Conservation (phyloP, 2,888 invertebrate species). For the Rhodophaea formosa region DNA sequence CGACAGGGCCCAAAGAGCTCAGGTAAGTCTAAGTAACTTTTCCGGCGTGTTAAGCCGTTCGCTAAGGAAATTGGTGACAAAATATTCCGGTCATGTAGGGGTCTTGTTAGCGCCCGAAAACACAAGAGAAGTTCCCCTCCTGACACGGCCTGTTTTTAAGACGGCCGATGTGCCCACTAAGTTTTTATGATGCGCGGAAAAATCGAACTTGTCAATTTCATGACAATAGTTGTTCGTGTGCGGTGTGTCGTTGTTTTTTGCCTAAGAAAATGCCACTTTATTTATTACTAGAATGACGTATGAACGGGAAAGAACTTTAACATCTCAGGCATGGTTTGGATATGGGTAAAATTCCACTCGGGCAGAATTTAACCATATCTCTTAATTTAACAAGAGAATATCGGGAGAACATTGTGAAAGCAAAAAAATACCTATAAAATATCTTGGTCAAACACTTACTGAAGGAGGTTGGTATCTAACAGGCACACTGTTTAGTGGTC, state of each 20-base stretch:
- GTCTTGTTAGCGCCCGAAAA: conserved; percentile 70
- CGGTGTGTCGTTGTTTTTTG: conserved; percentile 18
- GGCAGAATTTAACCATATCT: too few species aligned
- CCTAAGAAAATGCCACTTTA: too few species aligned
- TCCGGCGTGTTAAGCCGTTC: conserved; percentile 67
- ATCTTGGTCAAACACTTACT: too few species aligned
- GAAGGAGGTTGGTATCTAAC: too few species aligned
- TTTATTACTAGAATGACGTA: too few species aligned
- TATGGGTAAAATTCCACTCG: too few species aligned
- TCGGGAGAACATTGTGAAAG: too few species aligned
- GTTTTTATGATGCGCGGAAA: conserved; percentile 55
- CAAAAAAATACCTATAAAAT: too few species aligned
- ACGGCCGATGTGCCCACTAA: conserved; percentile 50
- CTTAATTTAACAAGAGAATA: too few species aligned
- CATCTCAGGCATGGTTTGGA: too few species aligned
- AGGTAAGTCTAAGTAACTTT: conserved; percentile 71
- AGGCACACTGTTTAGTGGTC: too few species aligned
- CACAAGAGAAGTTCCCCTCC: conserved; percentile 63
- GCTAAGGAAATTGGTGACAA: conserved; percentile 72
- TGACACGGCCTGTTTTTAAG: conserved; percentile 62
- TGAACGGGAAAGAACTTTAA: too few species aligned
- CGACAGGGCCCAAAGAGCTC: conserved; percentile 53
- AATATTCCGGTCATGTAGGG: conserved; percentile 77
- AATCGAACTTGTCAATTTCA: conserved; percentile 62
- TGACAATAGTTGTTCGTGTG: conserved; percentile 53